These are phyloP conservation scores for Chymomyza caudatula DNA, from an alignment of 2,888 invertebrate species.

Conservation along the genomic window DNA sequence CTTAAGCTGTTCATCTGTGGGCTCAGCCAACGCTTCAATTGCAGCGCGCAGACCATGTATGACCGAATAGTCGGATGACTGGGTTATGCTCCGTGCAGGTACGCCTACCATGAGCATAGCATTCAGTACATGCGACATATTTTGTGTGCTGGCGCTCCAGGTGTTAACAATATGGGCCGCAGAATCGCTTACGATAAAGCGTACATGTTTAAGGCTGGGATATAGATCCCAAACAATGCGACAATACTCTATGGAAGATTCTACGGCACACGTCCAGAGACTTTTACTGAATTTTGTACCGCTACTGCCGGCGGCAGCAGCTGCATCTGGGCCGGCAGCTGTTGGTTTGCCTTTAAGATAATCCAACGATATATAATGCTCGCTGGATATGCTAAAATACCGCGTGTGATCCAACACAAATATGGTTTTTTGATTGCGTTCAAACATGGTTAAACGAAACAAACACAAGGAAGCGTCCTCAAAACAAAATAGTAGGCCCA, in stretches of 20 bases:
- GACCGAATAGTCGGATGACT: constrained; percentile 82
- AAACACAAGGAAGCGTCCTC: neutral
- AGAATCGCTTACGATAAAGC: constrained; percentile 93
- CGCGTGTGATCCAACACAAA: constrained; percentile 97
- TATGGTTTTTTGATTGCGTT: constrained; percentile 93
- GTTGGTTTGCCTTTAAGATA: constrained; percentile 80
- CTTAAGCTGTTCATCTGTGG: constrained; percentile 86
- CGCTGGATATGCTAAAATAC: constrained; percentile 86
- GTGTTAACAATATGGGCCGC: constrained; percentile 90
- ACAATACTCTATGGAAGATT: constrained; percentile 96
- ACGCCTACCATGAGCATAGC: constrained; percentile 90
- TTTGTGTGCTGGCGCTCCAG: constrained; percentile 91
- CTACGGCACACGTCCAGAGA: constrained; percentile 97
- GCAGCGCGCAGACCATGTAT: constrained; percentile 92
- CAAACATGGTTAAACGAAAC: constrained; percentile 58
- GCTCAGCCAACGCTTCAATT: constrained; percentile 90
- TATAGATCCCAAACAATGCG: constrained; percentile 98
- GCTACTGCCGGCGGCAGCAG: constrained; percentile 4
- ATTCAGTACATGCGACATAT: constrained; percentile 90
- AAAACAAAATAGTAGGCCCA: neutral
- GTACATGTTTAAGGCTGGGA: constrained; percentile 91
- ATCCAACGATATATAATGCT: constrained; percentile 76
- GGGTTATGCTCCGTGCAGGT: constrained; percentile 82
- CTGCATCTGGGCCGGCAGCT: constrained; percentile 15
- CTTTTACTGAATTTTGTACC: constrained; percentile 89